Evolutionary conservation across 2,797 vertebrate species (phyloP), one percentile per base, ranked within the genome.

Genomic region (Danio kyathit): DNA sequence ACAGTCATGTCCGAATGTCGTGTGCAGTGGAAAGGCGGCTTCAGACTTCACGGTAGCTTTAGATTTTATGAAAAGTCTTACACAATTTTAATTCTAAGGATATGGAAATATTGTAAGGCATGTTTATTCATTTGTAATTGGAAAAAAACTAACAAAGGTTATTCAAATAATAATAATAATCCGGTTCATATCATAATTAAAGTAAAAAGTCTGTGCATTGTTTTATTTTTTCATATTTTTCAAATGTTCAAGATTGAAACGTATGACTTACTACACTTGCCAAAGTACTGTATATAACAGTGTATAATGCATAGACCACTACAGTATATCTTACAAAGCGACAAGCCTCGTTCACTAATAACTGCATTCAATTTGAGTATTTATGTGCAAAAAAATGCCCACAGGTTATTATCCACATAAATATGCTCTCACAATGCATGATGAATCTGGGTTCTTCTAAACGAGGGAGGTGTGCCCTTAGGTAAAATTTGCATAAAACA

Each of bases 401-500:
- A 67, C 44, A 67, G 7, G 44, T 67, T 67, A 44, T 43, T 11
- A 16, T 16, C 6, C 69, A 43, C 51, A 72, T 72, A 4, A 56
- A 9, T 54, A n/a, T 56, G 51, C 17, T 56, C 51, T 56, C n/a
- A 43, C n/a, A 54, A 7, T 71, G 29, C 16, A 72, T 44, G 11
- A 72, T 72, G 40, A 72, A 72, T 56, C 38, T 43, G n/a, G 69
- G 69, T 57, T 14, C 57, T 21, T 57, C n/a, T 44, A 57, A 72
- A 56, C 6, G 38, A 72, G 52, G n/a, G 1, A 72, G 69, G 40
- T 5, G 11, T 56, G 52, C 52, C 40, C 41, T 44, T n/a, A 17
- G 40, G 41, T 19, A 43, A 1, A 44, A 57, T 72, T 72, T 14
- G 52, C n/a, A 21, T 57, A 72, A 72, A 21, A 72, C 52, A 14